A percentile compares a stretch with the other conserved stretches of the same genome.
Conservation (phyloP, 2,888 invertebrate genomes). For the Pachydiplax longipennis region DNA sequence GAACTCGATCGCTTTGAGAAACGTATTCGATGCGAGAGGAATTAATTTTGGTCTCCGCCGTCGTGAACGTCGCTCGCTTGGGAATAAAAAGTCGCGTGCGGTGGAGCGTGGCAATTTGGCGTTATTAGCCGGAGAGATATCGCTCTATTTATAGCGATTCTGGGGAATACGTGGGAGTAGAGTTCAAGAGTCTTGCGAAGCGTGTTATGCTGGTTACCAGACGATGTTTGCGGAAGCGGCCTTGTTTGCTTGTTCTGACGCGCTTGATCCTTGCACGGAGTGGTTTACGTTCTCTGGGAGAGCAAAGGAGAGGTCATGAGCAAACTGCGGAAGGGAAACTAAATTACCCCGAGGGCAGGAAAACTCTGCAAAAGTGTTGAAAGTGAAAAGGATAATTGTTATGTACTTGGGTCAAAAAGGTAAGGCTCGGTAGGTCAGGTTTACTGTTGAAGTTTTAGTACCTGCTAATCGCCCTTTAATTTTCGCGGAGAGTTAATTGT, state of each 20-base stretch:
- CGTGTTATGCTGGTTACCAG: conserved; percentile 14
- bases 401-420: background rate
- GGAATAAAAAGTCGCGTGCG: background rate
- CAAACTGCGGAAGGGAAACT: background rate
- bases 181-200: background rate
- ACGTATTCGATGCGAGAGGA: background rate
- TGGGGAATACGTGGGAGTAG: background rate
- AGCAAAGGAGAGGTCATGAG: background rate
- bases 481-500: too few relatives aligned
- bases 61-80: background rate
- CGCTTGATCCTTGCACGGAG: background rate
- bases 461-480: too few relatives aligned
- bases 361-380: background rate
- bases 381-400: background rate
- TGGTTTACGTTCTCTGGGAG: background rate
- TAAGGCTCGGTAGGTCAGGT: background rate
- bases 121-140: background rate
- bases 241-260: background rate
- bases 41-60: background rate
- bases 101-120: background rate
- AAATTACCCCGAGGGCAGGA: background rate
- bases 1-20: background rate
- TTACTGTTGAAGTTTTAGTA: background rate
- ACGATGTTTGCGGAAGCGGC: conserved; percentile 29
- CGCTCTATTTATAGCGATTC: background rate